Conservation (phyloP, 2,113 vertebrate genomes). For the Coreoperca whiteheadi region DNA sequence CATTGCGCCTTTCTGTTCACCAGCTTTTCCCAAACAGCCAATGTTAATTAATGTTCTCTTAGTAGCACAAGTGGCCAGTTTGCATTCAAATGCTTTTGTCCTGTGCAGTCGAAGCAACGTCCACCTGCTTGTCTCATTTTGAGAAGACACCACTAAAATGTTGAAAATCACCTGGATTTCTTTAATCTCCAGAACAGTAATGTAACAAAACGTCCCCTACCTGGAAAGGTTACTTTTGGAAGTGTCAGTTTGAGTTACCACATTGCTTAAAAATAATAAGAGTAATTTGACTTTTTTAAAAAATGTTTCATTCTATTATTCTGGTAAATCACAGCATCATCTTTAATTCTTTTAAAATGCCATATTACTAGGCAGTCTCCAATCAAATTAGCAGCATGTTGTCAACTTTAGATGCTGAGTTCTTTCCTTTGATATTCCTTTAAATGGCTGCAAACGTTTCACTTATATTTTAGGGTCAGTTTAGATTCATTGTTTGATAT, state of each 20-base stretch:
- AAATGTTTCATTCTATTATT: not conserved
- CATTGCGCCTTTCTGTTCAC: not conserved
- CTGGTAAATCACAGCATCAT: not conserved
- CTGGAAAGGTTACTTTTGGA: not conserved
- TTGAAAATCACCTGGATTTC: not conserved
- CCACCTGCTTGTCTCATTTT: not conserved
- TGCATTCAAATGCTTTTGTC: not conserved
- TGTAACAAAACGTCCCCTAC: not conserved
- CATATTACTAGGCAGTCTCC: no score
- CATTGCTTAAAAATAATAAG: not conserved
- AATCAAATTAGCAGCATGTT: not conserved
- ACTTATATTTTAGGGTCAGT: not conserved
- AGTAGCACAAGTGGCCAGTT: not conserved
- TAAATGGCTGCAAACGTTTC: not conserved
- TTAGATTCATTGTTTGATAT: not conserved
- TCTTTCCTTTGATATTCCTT: not conserved
- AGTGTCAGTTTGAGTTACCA: not conserved
- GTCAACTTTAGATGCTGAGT: not conserved
- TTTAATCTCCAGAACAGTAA: not conserved
- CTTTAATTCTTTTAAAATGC: not conserved
- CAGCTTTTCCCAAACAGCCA: not conserved
- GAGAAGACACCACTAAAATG: not conserved
- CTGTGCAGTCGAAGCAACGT: not conserved
- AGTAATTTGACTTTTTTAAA: not conserved
- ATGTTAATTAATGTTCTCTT: not conserved